phyloP scores from a whole-genome alignment of 2,797 vertebrate genomes.

The Miichthys miiuy region DNA sequence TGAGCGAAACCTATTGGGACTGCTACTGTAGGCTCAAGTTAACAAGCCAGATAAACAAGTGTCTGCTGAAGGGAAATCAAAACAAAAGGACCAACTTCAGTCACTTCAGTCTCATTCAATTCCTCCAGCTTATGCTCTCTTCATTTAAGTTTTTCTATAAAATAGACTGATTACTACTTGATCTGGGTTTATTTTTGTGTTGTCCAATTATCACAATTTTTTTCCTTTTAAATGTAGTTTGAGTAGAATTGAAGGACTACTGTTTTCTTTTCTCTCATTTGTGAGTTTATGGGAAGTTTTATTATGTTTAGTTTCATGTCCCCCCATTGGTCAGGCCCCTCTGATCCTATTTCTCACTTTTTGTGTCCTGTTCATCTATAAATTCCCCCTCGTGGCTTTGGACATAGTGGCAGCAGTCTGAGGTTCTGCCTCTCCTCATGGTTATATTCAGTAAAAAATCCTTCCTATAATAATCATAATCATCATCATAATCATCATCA shows the following conservation, averaged over 20 bases:
- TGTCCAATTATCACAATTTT: slow-evolving; percentile 20
- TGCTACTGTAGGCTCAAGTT: slow-evolving; percentile 37
- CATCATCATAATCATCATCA: slow-evolving; percentile 51
- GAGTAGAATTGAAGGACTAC: slow-evolving; percentile 21
- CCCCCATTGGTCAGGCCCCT: slow-evolving; percentile 78
- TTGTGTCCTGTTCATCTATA: slow-evolving; percentile 80
- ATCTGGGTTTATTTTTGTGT: slow-evolving; percentile 31
- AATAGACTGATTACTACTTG: background rate
- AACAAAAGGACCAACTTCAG: slow-evolving; percentile 42
- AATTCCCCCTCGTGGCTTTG: slow-evolving; percentile 83
- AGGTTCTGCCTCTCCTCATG: slow-evolving; percentile 83
- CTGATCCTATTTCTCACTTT: slow-evolving; percentile 57
- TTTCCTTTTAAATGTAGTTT: background rate
- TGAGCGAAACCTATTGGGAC: slow-evolving; percentile 28
- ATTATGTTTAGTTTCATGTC: slow-evolving; percentile 57
- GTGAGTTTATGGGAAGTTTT: slow-evolving; percentile 35
- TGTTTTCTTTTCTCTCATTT: slow-evolving; percentile 18
- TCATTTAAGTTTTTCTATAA: slow-evolving; percentile 3
- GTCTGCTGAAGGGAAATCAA: slow-evolving; percentile 46
- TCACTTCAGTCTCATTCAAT: slow-evolving; percentile 33
- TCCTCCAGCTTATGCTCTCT: slow-evolving; percentile 52
- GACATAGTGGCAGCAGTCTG: slow-evolving; percentile 66
- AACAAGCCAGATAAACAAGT: slow-evolving; percentile 52
- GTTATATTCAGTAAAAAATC: slow-evolving; percentile 60
- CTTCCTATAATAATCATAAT: slow-evolving; percentile 64